Evolutionary conservation across 2,888 invertebrate genomes (phyloP).

Genomic region (Polydrusus tereticollis): DNA sequence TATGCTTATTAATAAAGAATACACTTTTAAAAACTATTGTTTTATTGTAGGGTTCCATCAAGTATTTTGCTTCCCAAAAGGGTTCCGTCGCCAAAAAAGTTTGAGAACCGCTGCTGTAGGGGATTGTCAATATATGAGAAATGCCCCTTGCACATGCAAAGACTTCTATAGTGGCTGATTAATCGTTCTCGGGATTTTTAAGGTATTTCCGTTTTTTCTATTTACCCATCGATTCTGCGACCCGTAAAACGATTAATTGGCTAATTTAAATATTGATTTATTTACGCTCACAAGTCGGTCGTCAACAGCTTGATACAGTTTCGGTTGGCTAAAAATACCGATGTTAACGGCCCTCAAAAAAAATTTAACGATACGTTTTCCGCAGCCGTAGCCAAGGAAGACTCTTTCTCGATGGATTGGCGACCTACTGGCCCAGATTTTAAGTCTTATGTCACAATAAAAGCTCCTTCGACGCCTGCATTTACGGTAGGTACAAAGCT

Average conservation of each 20-base stretch:
- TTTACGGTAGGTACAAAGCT: conserved; percentile 12
- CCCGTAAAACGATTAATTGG: background rate
- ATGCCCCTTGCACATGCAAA: too few relatives aligned
- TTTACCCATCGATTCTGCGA: background rate
- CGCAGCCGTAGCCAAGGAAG: conserved; percentile 20
- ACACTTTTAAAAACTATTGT: too few relatives aligned
- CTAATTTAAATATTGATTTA: background rate
- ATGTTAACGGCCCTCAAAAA: conserved; percentile 13
- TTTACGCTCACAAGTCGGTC: background rate
- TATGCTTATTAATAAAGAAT: too few relatives aligned
- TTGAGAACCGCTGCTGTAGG: too few relatives aligned
- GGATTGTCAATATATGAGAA: too few relatives aligned
- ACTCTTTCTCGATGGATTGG: conserved; percentile 30
- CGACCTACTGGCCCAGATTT: conserved; percentile 45
- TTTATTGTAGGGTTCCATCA: too few relatives aligned
- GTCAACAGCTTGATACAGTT: background rate
- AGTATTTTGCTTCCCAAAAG: too few relatives aligned
- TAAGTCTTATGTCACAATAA: conserved; percentile 45
- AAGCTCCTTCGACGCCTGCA: conserved; percentile 1
- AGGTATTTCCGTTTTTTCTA: too few relatives aligned
- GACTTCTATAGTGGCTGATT: too few relatives aligned
- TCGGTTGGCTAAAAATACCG: conserved; percentile 24
- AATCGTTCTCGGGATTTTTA: too few relatives aligned
- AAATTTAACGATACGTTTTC: conserved; percentile 20
- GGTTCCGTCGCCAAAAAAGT: too few relatives aligned